Evolutionary conservation across 2,888 invertebrate species (phyloP).

Genomic region (Subacronicta megacephala): DNA sequence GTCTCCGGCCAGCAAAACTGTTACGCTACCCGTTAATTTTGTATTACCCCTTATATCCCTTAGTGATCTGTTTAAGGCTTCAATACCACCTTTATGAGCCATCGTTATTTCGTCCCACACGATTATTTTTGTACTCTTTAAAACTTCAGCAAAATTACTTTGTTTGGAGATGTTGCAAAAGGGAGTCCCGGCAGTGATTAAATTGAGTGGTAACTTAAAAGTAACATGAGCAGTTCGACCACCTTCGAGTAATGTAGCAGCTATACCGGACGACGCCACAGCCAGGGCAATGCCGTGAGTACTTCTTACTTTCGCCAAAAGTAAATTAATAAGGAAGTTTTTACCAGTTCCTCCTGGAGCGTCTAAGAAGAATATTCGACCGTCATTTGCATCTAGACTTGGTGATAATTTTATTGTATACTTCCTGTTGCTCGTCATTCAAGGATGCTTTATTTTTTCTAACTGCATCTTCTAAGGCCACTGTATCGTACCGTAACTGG

Average conservation of each 20-base stretch:
- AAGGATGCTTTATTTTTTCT: too few relatives aligned
- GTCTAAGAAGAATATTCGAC: slow-evolving; percentile 35
- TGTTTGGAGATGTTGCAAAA: slow-evolving; percentile 36
- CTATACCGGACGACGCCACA: not conserved
- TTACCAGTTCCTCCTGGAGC: slow-evolving; percentile 66
- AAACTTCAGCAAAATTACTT: slow-evolving; percentile 25
- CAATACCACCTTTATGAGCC: too few relatives aligned
- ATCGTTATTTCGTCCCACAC: too few relatives aligned
- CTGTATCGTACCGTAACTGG: too few relatives aligned
- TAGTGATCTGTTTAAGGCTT: too few relatives aligned
- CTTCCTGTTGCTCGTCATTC: too few relatives aligned
- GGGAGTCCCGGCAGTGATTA: slow-evolving; percentile 24
- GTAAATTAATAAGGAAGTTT: slow-evolving; percentile 40
- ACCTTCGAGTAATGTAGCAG: slow-evolving; percentile 27
- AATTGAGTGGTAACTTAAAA: slow-evolving; percentile 40
- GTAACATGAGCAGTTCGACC: slow-evolving; percentile 58
- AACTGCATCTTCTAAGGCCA: too few relatives aligned
- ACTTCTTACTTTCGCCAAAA: slow-evolving; percentile 44
- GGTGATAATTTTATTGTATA: too few relatives aligned
- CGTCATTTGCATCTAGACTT: slow-evolving; percentile 18
- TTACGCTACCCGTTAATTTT: too few relatives aligned
- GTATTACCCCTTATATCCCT: too few relatives aligned
- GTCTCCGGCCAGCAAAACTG: too few relatives aligned
- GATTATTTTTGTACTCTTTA: too few relatives aligned
- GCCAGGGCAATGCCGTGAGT: slow-evolving; percentile 38